Base-by-base conservation (phyloP, 2,888 invertebrate genomes). In the Ornithoptera priamus region DNA sequence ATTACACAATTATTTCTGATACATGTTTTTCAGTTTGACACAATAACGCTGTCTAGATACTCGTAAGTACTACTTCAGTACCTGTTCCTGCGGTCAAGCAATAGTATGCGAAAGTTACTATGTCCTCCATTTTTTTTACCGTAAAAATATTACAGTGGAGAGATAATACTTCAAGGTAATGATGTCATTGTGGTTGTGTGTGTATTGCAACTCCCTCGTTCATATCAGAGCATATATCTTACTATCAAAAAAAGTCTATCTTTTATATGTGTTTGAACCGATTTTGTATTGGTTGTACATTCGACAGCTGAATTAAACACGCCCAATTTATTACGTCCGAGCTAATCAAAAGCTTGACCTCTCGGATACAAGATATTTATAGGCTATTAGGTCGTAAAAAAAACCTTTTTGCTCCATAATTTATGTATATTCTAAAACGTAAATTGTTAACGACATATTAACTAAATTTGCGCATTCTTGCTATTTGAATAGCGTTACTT, bases 401-500 rank as follows among this genome's bases (percentile, higher is more conserved):
- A 58, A 58, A 58, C 20, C 22, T 22, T 58, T 58, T 22, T 58
- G 22, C 22, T 18, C 53, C 18, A n/a, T n/a, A n/a, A 53, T 53
- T n/a, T 53, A 53, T 53, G n/a, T 53, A 18, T 53, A 18, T 53
- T n/a, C n/a, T 53, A 8, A 18, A 53, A 18, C n/a, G 2, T n/a
- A 53, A 22, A 22, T 59, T 30, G 12, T n/a, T 65, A 50, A 36
- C 15, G 18, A 56, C n/a, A n/a, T 6, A 72, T 69, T 75, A 75
- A 72, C 86, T 90, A 72, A 83, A 89, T 75, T 89, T 90, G 5
- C 91, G 80, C 85, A 86, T 87, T 71, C 78, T 82, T 6, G 90
- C 88, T 78, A 92, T 88, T 74, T 91, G 90, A 0, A 86, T 81
- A 5, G 88, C 90, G 68, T 91, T 91, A 69, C 92, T 92, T 65